phyloP scores from a whole-genome alignment of 53 echinoderm and acorn worm species.

The Henricia sp. region DNA sequence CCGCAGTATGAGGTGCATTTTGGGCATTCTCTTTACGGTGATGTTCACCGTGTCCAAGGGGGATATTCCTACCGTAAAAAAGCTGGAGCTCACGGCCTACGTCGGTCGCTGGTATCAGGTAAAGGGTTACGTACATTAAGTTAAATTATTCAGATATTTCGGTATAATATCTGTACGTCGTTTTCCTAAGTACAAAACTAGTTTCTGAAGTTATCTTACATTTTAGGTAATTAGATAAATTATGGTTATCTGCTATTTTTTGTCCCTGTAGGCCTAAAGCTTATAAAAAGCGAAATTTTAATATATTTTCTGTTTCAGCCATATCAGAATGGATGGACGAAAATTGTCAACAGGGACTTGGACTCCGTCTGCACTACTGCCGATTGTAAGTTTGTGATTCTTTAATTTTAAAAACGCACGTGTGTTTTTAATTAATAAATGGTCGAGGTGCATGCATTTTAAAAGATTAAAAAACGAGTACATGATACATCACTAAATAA shows the following conservation, averaged over 20 bases:
- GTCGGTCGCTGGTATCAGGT: constrained; percentile 78
- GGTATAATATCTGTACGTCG: neutral
- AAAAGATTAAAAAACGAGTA: too few species aligned
- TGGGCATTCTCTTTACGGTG: neutral
- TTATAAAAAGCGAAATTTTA: neutral
- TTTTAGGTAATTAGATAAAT: too few species aligned
- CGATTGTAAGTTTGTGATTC: constrained; percentile 69
- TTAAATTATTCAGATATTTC: neutral
- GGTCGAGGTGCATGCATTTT: too few species aligned
- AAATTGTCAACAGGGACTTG: constrained; percentile 65
- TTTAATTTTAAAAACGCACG: neutral
- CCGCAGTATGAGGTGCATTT: neutral
- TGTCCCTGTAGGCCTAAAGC: too few species aligned
- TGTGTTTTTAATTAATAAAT: too few species aligned
- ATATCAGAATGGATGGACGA: constrained; percentile 77
- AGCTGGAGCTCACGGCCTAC: constrained; percentile 62
- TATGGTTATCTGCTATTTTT: too few species aligned
- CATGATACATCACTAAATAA: too few species aligned
- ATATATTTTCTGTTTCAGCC: constrained; percentile 45
- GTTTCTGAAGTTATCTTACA: neutral
- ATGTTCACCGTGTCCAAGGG: constrained; percentile 18
- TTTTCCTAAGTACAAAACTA: neutral
- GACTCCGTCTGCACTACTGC: constrained; percentile 80
- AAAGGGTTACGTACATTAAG: neutral
- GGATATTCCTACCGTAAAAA: constrained; percentile 54